These are phyloP conservation scores for Lepidurus couesii DNA, from an alignment of 1,140 invertebrate species.

Conservation along the genomic window DNA sequence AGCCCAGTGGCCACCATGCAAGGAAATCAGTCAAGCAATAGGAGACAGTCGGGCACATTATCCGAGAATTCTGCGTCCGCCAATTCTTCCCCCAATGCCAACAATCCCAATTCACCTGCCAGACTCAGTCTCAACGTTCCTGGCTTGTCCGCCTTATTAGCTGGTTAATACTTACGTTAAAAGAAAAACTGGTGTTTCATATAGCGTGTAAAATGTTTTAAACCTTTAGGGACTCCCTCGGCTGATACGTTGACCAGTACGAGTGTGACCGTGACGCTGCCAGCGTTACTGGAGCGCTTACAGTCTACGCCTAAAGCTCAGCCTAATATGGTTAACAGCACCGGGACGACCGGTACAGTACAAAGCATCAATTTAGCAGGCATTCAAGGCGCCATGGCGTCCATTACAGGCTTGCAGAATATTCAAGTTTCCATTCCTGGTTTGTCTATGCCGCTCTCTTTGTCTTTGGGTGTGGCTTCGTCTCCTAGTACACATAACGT, in stretches of 20 bases:
- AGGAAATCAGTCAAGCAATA: not conserved
- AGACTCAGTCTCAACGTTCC: conserved; percentile 50
- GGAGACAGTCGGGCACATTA: conserved; percentile 29
- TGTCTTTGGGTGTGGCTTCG: conserved; percentile 61
- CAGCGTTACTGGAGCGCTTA: conserved; percentile 52
- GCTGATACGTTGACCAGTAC: conserved; percentile 51
- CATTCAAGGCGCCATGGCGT: conserved; percentile 58
- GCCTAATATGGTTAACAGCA: conserved; percentile 39
- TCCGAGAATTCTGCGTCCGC: conserved; percentile 31
- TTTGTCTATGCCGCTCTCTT: conserved; percentile 67
- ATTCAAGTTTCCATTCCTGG: conserved; percentile 71
- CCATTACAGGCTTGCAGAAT: conserved; percentile 67
- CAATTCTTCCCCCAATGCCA: conserved; percentile 32
- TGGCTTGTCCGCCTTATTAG: conserved; percentile 50
- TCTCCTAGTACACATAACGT: conserved; percentile 37
- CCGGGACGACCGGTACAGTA: conserved; percentile 48
- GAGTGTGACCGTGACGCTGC: conserved; percentile 41
- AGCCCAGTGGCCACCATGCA: not conserved
- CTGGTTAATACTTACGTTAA: conserved; percentile 42
- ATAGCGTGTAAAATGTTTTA: not conserved
- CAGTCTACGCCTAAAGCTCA: conserved; percentile 36
- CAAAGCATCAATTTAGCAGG: conserved; percentile 70
- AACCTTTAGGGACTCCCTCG: conserved; percentile 50
- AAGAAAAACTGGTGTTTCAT: not conserved
- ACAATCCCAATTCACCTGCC: conserved; percentile 40